These are phyloP conservation scores for Habroteleia sp. DNA, from an alignment of 2,888 invertebrate species.

Conservation along the genomic window DNA sequence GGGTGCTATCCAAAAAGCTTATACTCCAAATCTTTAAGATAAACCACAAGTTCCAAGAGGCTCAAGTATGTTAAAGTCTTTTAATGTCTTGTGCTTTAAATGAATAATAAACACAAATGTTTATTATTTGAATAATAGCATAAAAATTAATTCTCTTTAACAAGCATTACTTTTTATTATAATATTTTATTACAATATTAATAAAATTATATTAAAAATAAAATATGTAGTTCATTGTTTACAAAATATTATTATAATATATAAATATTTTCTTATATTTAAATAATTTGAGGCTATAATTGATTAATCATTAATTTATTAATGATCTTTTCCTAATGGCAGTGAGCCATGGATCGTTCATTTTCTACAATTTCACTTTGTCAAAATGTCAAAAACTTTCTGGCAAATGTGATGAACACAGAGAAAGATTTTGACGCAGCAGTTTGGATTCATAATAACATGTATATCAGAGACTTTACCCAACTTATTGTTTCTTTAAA, in stretches of 20 bases:
- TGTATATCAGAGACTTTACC: not conserved
- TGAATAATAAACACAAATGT: slow-evolving; percentile 29
- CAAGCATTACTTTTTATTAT: no score
- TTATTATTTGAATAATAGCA: slow-evolving; percentile 18
- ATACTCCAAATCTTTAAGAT: slow-evolving; percentile 48
- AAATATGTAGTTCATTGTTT: no score
- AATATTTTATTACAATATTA: no score
- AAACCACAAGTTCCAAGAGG: slow-evolving; percentile 35
- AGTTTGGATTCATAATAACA: slow-evolving; percentile 1
- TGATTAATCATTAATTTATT: slow-evolving; percentile 7
- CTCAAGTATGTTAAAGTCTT: slow-evolving; percentile 20
- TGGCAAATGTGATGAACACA: slow-evolving; percentile 28
- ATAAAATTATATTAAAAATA: no score
- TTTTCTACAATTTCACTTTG: slow-evolving; percentile 29
- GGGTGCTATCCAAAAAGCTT: slow-evolving; percentile 51
- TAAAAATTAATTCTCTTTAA: slow-evolving; percentile 1
- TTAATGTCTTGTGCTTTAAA: slow-evolving; percentile 29
- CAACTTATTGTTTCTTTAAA: slow-evolving; percentile 1
- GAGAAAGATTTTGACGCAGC: slow-evolving; percentile 3
- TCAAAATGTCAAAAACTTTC: slow-evolving; percentile 34
- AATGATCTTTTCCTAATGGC: slow-evolving; percentile 19
- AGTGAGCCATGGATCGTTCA: slow-evolving; percentile 23
- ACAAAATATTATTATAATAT: no score
- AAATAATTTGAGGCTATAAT: not conserved
- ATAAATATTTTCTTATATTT: no score